A percentile compares a stretch with the other conserved stretches of the same genome.
These are phyloP conservation scores for Naso thynnoides DNA, from an alignment of 2,797 vertebrate species.

Conservation along the genomic window DNA sequence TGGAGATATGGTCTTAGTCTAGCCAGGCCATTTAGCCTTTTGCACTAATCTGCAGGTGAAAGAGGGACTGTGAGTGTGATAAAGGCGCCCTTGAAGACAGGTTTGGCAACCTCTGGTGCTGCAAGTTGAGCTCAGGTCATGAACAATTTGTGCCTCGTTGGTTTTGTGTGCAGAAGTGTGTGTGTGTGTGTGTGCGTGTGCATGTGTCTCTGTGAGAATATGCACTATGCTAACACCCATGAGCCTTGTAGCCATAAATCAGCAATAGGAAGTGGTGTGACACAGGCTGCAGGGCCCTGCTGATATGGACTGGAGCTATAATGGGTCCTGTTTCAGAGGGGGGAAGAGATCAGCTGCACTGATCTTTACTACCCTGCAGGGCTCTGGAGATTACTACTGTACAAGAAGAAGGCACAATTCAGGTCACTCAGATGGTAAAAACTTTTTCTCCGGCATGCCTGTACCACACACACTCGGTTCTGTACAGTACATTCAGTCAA, in stretches of 20 bases:
- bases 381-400: constrained; percentile 67
- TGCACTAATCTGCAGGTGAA: constrained; percentile 81
- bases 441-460: constrained; percentile 41
- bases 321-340: constrained; percentile 88
- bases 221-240: constrained; percentile 64
- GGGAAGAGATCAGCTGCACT: constrained; percentile 87
- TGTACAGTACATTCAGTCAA: constrained; percentile 50
- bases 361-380: constrained; percentile 83
- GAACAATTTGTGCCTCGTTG: constrained; percentile 73
- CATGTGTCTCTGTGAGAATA: constrained; percentile 56
- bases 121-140: constrained; percentile 72
- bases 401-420: constrained; percentile 69
- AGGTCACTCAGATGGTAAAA: constrained; percentile 63
- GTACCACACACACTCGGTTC: constrained; percentile 46
- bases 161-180: constrained; percentile 48
- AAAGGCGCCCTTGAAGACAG: constrained; percentile 77
- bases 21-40: constrained; percentile 69
- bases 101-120: constrained; percentile 65
- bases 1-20: constrained; percentile 75
- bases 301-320: constrained; percentile 89
- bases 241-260: constrained; percentile 80
- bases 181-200: constrained; percentile 25
- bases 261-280: constrained; percentile 86
- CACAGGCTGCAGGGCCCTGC: constrained; percentile 85
- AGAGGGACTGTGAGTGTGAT: constrained; percentile 67